Percentiles rank a stretch among this genome's conserved stretches.
Evolutionary conservation across 2,888 invertebrate species (phyloP).

Genomic region (Plutella xylostella): DNA sequence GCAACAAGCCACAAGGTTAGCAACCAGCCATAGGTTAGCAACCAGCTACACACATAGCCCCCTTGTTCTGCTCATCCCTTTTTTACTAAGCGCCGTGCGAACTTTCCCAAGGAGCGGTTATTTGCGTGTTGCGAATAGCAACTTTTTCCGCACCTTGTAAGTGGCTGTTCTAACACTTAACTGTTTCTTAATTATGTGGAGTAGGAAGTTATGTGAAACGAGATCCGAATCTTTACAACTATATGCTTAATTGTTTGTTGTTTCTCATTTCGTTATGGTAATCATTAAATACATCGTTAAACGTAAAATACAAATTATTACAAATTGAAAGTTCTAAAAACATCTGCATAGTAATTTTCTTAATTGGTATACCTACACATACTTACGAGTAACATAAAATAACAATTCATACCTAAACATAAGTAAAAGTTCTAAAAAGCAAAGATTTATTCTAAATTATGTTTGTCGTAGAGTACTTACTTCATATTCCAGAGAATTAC

Average conservation of each 20-base stretch:
- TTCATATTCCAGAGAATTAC: neutral
- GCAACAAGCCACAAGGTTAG: constrained; percentile 54
- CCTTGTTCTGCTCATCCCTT: constrained; percentile 28
- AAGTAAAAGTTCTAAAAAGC: too few relatives aligned
- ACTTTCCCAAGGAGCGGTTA: constrained; percentile 43
- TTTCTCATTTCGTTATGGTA: too few relatives aligned
- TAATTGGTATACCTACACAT: too few relatives aligned
- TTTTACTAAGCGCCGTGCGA: constrained; percentile 43
- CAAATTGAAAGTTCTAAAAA: too few relatives aligned
- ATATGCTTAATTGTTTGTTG: neutral
- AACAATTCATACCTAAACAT: too few relatives aligned
- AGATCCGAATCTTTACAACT: neutral
- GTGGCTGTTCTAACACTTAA: constrained; percentile 1
- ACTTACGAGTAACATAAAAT: too few relatives aligned
- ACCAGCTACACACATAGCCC: too few relatives aligned
- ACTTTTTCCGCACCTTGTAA: constrained; percentile 21
- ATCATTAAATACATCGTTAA: too few relatives aligned
- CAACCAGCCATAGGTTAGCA: constrained; percentile 28
- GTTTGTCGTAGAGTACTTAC: too few relatives aligned
- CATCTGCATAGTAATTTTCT: too few relatives aligned
- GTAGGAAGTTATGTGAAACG: neutral
- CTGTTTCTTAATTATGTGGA: constrained; percentile 3
- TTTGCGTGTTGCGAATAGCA: constrained; percentile 25
- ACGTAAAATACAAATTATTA: too few relatives aligned
- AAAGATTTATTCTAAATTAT: too few relatives aligned